phyloP scores from a whole-genome alignment of 2,797 vertebrate genomes.

The Oophaga sylvatica region DNA sequence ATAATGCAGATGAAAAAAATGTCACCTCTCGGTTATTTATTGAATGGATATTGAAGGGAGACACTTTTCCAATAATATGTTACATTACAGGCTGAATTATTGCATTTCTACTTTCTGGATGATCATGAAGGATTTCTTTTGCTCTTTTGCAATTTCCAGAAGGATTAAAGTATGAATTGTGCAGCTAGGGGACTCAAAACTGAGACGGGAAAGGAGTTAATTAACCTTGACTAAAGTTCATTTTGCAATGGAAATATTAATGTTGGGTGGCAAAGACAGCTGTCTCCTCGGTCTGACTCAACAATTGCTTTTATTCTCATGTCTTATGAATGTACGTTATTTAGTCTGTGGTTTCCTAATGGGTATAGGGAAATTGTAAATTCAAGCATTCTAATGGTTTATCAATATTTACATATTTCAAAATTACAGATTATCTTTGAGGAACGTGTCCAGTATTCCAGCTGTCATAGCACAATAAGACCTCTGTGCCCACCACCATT shows the following conservation, averaged over 20 bases:
- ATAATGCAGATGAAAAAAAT: conserved; percentile 43
- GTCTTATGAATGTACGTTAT: not conserved
- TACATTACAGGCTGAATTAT: conserved; percentile 54
- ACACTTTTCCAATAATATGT: conserved; percentile 52
- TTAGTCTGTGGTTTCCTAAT: not conserved
- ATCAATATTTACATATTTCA: not conserved
- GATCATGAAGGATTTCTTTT: conserved; percentile 62
- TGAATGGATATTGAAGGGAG: conserved; percentile 51
- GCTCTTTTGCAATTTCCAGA: conserved; percentile 58
- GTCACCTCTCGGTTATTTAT: conserved; percentile 53
- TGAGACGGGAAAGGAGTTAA: conserved; percentile 53
- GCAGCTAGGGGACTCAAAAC: conserved; percentile 41
- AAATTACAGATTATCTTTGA: not conserved
- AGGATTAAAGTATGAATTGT: conserved; percentile 62
- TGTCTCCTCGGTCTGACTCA: conserved; percentile 24
- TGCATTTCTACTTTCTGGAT: conserved; percentile 51
- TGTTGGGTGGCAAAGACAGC: conserved; percentile 48
- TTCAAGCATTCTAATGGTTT: not conserved
- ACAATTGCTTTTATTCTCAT: not conserved
- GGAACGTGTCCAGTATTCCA: not conserved
- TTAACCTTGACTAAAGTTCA: conserved; percentile 65
- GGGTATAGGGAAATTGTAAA: not conserved
- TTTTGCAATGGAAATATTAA: conserved; percentile 61
- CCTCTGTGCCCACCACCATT: no score
- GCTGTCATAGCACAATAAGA: not conserved